phyloP scores from a whole-genome alignment of 2,113 vertebrate species.

The Cynocephalus volans region DNA sequence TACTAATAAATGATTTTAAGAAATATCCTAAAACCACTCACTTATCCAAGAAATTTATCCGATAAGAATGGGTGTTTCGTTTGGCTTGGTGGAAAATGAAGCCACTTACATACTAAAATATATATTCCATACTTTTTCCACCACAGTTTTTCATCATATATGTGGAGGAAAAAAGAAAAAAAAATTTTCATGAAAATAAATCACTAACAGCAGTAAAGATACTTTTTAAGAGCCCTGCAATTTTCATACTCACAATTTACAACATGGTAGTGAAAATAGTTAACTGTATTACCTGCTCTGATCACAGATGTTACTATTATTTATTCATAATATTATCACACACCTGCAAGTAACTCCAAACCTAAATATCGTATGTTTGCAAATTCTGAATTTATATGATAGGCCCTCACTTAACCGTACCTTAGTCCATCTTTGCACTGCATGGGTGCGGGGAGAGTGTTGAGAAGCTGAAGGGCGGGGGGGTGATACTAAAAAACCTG shows the following conservation, averaged over 20 bases:
- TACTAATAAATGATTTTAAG: slow-evolving; percentile 6
- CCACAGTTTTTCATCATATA: not conserved
- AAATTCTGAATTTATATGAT: not conserved
- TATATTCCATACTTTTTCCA: not conserved
- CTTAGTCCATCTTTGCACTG: not conserved
- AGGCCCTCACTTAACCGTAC: not conserved
- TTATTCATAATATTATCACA: slow-evolving; percentile 39
- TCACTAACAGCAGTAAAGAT: slow-evolving; percentile 2
- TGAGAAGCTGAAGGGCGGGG: not conserved
- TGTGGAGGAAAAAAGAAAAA: too few species aligned
- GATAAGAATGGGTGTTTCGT: not conserved
- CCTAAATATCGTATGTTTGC: slow-evolving; percentile 8
- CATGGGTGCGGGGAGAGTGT: not conserved
- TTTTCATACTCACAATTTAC: slow-evolving; percentile 60
- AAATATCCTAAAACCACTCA: slow-evolving; percentile 1
- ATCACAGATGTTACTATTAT: slow-evolving; percentile 47
- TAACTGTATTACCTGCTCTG: not conserved
- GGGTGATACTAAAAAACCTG: not conserved
- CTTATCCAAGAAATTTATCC: not conserved
- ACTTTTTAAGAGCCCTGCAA: slow-evolving; percentile 39
- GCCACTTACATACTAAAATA: not conserved
- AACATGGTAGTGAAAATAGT: slow-evolving; percentile 5
- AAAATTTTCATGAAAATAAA: slow-evolving; percentile 58
- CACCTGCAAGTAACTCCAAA: not conserved
- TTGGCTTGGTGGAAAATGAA: slow-evolving; percentile 1